Evolutionary conservation across 2,113 vertebrate species (phyloP).

Genomic region (Microcebus ravelobensis): DNA sequence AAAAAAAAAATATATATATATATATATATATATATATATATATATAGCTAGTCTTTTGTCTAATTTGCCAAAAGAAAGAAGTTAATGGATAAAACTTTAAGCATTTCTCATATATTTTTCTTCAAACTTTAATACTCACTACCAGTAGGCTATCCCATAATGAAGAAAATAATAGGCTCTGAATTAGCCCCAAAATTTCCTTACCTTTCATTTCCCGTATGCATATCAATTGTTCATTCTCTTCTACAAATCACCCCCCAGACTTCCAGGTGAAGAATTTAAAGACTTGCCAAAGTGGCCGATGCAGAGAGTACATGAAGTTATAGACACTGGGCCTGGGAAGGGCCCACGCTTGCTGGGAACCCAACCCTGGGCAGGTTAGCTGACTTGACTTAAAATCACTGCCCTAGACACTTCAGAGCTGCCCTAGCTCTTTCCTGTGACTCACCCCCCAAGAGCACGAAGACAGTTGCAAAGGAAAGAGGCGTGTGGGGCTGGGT

Average conservation of each 20-base stretch:
- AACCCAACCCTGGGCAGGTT: not conserved
- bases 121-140: not conserved
- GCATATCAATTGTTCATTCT: not conserved
- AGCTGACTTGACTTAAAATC: not conserved
- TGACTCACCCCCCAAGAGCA: not conserved
- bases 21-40: too few relatives aligned
- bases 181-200: not conserved
- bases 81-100: constrained; percentile 6
- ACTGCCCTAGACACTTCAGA: not conserved
- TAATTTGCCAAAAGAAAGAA: not conserved
- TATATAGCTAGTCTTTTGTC: not conserved
- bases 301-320: not conserved
- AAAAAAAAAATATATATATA: too few relatives aligned
- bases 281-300: not conserved
- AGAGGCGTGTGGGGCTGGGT: not conserved
- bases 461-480: not conserved
- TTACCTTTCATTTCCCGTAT: not conserved
- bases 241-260: not conserved
- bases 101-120: not conserved
- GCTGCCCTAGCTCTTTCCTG: not conserved
- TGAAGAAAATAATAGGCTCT: not conserved
- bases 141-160: not conserved
- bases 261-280: constrained; percentile 39
- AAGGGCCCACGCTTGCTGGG: not conserved
- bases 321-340: not conserved